phyloP scores from a whole-genome alignment of 2,797 vertebrate genomes.

The Rhynchotus rufescens region DNA sequence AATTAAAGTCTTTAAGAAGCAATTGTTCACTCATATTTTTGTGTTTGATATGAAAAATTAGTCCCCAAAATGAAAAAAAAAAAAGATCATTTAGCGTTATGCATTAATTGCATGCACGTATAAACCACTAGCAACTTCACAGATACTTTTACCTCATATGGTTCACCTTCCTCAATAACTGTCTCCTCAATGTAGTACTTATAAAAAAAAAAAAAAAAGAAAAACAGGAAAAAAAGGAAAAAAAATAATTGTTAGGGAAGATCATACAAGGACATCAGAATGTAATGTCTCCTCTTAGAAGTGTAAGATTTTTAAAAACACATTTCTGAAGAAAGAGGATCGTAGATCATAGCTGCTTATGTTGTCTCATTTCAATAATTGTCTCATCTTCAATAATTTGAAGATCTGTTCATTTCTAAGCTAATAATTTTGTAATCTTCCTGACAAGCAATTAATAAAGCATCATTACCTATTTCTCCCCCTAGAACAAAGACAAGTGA shows the following conservation, averaged over 20 bases:
- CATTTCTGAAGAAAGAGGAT: not conserved
- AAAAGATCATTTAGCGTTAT: not conserved
- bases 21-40: not conserved
- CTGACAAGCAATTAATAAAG: not conserved
- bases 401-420: not conserved
- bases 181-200: slow-evolving; percentile 89
- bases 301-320: not conserved
- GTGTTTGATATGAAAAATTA: not conserved
- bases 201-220: slow-evolving; percentile 82
- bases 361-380: no score
- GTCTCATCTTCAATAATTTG: not conserved
- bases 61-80: slow-evolving; percentile 55
- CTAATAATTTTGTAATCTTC: not conserved
- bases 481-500: not conserved
- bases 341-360: not conserved
- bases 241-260: slow-evolving; percentile 68
- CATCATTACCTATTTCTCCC: not conserved
- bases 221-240: slow-evolving; percentile 72
- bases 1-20: not conserved
- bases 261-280: not conserved
- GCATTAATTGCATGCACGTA: not conserved
- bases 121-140: not conserved
- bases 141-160: slow-evolving; percentile 86
- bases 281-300: not conserved
- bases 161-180: slow-evolving; percentile 82